These are phyloP conservation scores for Quadroppia sp. DNA, from an alignment of 2,888 invertebrate genomes.

Conservation along the genomic window DNA sequence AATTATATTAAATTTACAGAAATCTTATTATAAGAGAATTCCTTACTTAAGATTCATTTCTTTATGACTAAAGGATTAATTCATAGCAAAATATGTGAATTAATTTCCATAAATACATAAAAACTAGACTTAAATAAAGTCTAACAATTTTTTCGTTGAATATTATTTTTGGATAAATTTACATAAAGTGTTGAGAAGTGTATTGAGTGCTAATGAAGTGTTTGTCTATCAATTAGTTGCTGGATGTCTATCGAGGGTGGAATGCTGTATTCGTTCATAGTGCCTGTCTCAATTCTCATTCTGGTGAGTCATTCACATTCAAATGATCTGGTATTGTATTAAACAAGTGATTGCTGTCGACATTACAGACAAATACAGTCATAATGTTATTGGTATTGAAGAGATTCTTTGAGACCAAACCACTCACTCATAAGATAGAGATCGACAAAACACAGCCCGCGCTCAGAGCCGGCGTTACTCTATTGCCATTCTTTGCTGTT, in stretches of 20 bases:
- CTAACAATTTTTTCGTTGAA: background rate
- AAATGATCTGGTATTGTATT: background rate
- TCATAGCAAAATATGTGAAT: too few species aligned
- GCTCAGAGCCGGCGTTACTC: conserved; percentile 63
- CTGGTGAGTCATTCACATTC: conserved; percentile 56
- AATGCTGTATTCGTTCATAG: conserved; percentile 71
- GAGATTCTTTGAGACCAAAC: conserved; percentile 49
- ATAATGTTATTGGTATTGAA: conserved; percentile 52
- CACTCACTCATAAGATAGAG: conserved; percentile 48
- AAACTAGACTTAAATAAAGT: too few species aligned
- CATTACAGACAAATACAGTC: conserved; percentile 52
- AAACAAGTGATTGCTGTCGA: background rate
- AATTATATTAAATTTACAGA: too few species aligned
- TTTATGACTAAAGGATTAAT: too few species aligned
- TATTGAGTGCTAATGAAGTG: background rate
- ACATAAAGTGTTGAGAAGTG: background rate
- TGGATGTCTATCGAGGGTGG: conserved; percentile 73
- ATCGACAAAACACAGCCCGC: conserved; percentile 54
- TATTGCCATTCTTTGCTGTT: conserved; percentile 67
- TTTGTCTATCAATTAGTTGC: conserved; percentile 54
- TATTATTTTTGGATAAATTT: background rate
- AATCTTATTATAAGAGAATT: too few species aligned
- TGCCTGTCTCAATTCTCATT: conserved; percentile 66
- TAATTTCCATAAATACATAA: too few species aligned
- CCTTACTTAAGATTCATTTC: too few species aligned